Conservation (phyloP, 2,888 invertebrate genomes). For the Dasysyrphus tricinctus region DNA sequence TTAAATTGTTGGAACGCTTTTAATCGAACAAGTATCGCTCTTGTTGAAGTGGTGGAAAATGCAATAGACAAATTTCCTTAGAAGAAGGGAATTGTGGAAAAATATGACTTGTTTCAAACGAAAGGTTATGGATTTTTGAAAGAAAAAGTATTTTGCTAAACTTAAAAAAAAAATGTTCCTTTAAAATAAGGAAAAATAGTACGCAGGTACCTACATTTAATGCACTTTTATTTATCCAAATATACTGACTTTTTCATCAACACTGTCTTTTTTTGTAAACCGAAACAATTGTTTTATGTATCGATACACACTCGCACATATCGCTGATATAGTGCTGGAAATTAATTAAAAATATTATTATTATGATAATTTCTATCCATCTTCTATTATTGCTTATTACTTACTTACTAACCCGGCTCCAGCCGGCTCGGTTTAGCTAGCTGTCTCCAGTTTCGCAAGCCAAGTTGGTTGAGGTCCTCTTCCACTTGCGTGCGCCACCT, state of each 20-base stretch:
- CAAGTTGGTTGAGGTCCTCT: no score
- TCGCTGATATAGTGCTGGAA: no score
- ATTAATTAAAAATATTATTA: no score
- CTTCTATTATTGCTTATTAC: no score
- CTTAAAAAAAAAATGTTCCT: constrained; percentile 26
- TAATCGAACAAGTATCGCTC: neutral
- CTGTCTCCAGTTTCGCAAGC: no score
- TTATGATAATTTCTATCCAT: no score
- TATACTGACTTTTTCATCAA: neutral
- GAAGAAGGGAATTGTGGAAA: constrained; percentile 9
- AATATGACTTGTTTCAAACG: neutral
- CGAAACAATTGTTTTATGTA: no score
- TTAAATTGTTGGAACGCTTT: neutral
- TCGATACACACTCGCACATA: no score
- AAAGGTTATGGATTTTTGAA: neutral
- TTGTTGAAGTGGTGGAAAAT: neutral
- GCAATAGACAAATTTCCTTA: neutral
- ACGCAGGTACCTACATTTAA: neutral
- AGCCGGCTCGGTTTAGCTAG: no score
- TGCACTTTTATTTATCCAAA: neutral
- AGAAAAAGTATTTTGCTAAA: neutral
- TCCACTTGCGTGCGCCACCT: no score
- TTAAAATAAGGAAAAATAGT: neutral
- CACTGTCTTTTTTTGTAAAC: neutral
- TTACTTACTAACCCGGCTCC: no score